A percentile compares a stretch with the other conserved stretches of the same genome.
phyloP scores from a whole-genome alignment of 2,113 vertebrate genomes.

The Rostratula benghalensis region DNA sequence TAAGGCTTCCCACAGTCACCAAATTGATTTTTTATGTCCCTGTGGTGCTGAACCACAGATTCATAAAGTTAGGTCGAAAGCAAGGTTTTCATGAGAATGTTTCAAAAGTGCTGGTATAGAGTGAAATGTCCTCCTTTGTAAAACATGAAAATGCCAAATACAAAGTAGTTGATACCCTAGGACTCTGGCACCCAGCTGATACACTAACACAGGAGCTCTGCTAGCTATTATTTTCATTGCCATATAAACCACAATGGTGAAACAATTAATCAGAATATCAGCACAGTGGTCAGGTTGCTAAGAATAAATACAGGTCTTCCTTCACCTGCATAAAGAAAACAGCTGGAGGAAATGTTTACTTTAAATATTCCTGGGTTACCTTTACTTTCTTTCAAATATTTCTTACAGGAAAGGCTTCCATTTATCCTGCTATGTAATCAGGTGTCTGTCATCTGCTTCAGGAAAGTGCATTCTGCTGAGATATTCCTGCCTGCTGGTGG shows the following conservation, averaged over 20 bases:
- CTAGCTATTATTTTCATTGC: background rate
- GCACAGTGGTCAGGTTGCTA: accelerated
- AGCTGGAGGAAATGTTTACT: background rate
- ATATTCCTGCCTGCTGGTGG: background rate
- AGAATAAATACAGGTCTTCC: background rate
- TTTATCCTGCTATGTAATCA: background rate
- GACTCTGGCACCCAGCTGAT: background rate
- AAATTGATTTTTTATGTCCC: constrained; percentile 1
- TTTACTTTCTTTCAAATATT: background rate
- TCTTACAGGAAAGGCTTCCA: background rate
- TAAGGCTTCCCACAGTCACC: background rate
- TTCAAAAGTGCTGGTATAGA: background rate
- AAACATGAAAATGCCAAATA: background rate
- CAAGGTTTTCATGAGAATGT: background rate
- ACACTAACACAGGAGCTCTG: background rate
- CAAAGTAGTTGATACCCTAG: background rate
- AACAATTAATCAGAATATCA: background rate
- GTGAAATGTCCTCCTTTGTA: background rate
- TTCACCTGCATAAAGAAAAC: background rate
- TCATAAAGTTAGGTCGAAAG: background rate
- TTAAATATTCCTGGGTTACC: background rate
- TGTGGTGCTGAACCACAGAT: background rate
- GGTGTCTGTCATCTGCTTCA: background rate
- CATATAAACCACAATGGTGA: background rate
- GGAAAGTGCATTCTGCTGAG: background rate